Evolutionary conservation across 2,888 invertebrate species (phyloP).

Genomic region (Drosophila tripunctata): DNA sequence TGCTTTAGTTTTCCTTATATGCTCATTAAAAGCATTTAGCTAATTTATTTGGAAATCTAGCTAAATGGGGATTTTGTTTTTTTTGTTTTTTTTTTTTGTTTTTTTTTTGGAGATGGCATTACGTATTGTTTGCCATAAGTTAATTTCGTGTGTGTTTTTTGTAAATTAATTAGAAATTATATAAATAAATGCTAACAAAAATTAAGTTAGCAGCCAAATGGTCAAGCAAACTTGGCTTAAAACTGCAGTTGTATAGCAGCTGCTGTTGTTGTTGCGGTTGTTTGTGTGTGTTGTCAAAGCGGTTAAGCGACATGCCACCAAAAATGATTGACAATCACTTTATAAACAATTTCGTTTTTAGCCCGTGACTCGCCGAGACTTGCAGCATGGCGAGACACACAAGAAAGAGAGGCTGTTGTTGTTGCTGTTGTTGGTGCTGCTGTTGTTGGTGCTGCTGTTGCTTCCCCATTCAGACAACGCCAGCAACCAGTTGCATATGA

Average conservation of each 20-base stretch:
- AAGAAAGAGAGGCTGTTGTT: slow-evolving; percentile 19
- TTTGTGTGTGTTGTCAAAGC: slow-evolving; percentile 69
- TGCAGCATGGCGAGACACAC: slow-evolving; percentile 46
- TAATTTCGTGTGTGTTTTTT: neutral
- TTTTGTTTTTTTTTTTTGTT: no score
- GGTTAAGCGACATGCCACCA: slow-evolving; percentile 77
- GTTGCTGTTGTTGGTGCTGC: slow-evolving; percentile 14
- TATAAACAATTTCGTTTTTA: slow-evolving; percentile 72
- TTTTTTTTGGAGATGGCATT: slow-evolving; percentile 20
- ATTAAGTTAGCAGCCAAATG: slow-evolving; percentile 55
- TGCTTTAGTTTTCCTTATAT: slow-evolving; percentile 55
- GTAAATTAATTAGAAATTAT: neutral
- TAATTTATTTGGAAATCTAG: slow-evolving; percentile 60
- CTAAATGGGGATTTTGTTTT: no score
- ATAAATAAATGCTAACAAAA: neutral
- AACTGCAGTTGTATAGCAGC: slow-evolving; percentile 57
- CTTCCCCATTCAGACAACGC: slow-evolving; percentile 65
- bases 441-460: slow-evolving; percentile 20
- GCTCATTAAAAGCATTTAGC: slow-evolving; percentile 63
- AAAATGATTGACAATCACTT: slow-evolving; percentile 80
- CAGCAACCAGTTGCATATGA: slow-evolving; percentile 78
- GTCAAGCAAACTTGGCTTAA: slow-evolving; percentile 36
- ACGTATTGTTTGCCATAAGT: slow-evolving; percentile 15
- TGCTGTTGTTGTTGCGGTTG: slow-evolving; percentile 50
- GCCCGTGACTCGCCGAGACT: slow-evolving; percentile 51